A percentile compares a stretch with the other conserved stretches of the same genome.
phyloP scores from a whole-genome alignment of 2,888 invertebrate species.

The Andrena trimmerana region DNA sequence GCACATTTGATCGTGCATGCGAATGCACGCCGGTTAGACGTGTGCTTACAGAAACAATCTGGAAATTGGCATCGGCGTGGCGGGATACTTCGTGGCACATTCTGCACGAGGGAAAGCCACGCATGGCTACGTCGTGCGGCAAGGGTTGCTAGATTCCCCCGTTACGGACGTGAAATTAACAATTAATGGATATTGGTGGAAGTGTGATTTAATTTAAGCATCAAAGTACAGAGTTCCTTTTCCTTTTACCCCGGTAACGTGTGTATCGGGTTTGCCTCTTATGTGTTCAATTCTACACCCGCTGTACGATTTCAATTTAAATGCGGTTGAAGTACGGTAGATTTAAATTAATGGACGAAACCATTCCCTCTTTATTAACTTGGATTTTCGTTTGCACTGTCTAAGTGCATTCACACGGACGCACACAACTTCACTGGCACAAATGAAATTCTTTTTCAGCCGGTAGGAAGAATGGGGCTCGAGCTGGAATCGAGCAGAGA shows the following conservation, averaged over 20 bases:
- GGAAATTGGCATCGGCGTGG: conserved; percentile 15
- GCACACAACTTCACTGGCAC: background rate
- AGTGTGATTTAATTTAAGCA: too few relatives aligned
- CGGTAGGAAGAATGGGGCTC: background rate
- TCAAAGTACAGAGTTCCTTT: too few relatives aligned
- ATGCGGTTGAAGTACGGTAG: too few relatives aligned
- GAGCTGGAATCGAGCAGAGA: background rate
- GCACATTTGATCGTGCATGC: conserved; percentile 40
- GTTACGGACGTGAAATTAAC: conserved; percentile 20
- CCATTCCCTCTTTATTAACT: background rate
- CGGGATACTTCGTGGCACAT: conserved; percentile 75
- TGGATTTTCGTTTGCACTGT: background rate
- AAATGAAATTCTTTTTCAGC: conserved; percentile 2
- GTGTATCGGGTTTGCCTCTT: too few relatives aligned
- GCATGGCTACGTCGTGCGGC: conserved; percentile 22
- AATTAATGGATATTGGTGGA: background rate
- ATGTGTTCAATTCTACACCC: too few relatives aligned
- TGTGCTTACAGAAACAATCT: conserved; percentile 37
- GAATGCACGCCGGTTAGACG: conserved; percentile 7
- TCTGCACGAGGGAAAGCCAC: conserved; percentile 45
- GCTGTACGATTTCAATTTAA: too few relatives aligned
- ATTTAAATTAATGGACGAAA: too few relatives aligned
- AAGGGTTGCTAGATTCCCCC: background rate
- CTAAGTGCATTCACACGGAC: background rate
- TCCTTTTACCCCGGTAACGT: too few relatives aligned